Conservation (phyloP, 2,113 vertebrate species). For the Cepphus grylle region DNA sequence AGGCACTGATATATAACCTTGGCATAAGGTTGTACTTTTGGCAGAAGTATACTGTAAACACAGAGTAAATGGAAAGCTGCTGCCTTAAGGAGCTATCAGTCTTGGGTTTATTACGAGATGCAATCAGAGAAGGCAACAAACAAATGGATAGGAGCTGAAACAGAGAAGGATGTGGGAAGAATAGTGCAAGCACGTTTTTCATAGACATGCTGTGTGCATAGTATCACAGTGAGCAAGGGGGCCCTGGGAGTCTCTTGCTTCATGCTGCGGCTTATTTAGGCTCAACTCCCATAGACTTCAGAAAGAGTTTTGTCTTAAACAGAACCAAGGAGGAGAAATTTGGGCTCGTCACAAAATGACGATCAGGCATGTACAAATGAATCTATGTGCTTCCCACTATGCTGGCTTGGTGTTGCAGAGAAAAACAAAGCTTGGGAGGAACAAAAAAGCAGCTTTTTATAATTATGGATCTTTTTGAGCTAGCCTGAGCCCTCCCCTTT, state of each 20-base stretch:
- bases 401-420: neutral
- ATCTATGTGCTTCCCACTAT: neutral
- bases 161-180: slow-evolving; percentile 6
- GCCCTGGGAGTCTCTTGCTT: neutral
- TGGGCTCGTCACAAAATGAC: neutral
- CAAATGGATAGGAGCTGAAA: neutral
- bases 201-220: neutral
- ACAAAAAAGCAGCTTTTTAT: slow-evolving; percentile 24
- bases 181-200: neutral
- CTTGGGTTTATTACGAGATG: neutral
- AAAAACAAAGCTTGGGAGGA: neutral
- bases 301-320: neutral
- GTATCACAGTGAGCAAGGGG: neutral
- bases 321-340: neutral
- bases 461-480: slow-evolving; percentile 8
- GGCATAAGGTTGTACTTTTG: neutral
- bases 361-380: neutral
- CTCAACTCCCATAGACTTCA: neutral
- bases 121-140: slow-evolving; percentile 3
- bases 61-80: neutral
- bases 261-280: neutral
- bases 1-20: neutral
- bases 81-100: neutral
- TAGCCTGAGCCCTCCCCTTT: slow-evolving; percentile 27
- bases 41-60: neutral